Base-by-base conservation (phyloP, 2,888 invertebrate species). In the Philhelius pedissequus region DNA sequence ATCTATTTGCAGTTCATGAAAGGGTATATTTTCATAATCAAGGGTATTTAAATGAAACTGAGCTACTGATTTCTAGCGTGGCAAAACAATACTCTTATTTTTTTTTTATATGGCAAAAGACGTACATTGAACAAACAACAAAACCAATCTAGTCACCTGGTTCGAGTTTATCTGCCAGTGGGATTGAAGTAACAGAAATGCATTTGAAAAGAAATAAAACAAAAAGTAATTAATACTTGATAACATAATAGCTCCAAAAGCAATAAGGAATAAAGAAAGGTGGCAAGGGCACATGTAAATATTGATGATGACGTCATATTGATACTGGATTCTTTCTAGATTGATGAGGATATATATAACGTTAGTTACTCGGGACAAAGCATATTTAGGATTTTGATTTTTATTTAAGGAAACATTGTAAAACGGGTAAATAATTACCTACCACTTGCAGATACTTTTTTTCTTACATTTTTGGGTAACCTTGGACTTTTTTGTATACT, bases 81-180 rank as follows among this genome's bases (percentile, higher is more conserved):
- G 58, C 30, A 54, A 69, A 11, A 62, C n/a, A 11, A 38, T 54
- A 69, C 50, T 20, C 50, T 56, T 54, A 40, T 40, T 27, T 27
- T 20, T 27, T 20, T 25, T 43, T 20, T 25, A 40, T 68, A 62
- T 48, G 52, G 66, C 68, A 64, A 62, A 77, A 74, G 78, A 74
- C 70, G 70, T 52, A 83, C 76, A 83, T 64, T 48, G 20, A 66
- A 52, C 8, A 66, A 64, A 71, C 22, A 60, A 79, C 9, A 77
- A 48, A 64, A 43, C 64, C 56, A 56, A 71, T 60, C 50, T 84
- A 84, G 70, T 84, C 84, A 84, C 84, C 84, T 84, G 84, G 75
- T 84, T 84, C 32, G 75, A 84, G 56, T 84, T 84, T 40, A 84
- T 76, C 84, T 84, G 84, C 80, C 79, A 52, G 45, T 35, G n/a